Conservation (phyloP, 1,140 invertebrate genomes). For the Hyles euphorbiae region DNA sequence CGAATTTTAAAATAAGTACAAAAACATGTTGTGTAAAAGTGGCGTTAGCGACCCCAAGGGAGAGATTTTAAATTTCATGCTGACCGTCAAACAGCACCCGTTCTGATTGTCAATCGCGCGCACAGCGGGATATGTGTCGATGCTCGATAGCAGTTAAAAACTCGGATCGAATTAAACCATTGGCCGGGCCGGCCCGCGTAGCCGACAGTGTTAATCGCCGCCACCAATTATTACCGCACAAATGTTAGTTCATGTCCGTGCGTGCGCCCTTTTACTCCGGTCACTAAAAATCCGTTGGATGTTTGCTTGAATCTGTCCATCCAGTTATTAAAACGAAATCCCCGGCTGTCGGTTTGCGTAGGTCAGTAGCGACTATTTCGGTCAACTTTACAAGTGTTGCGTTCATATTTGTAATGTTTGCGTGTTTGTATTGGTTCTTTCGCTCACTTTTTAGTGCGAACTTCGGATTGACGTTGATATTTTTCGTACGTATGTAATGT, state of each 20-base stretch:
- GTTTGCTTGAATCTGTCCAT: conserved; percentile 18
- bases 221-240: conserved; percentile 31
- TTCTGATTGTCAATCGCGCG: conserved; percentile 27
- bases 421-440: too few relatives aligned
- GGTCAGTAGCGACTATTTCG: too few relatives aligned
- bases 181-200: conserved; percentile 8
- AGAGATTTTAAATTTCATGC: too few relatives aligned
- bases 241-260: conserved; percentile 26
- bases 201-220: conserved; percentile 26
- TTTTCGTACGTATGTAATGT: too few relatives aligned
- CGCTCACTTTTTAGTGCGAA: too few relatives aligned
- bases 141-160: conserved; percentile 25
- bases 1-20: too few relatives aligned
- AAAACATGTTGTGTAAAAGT: too few relatives aligned
- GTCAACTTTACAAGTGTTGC: too few relatives aligned
- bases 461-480: too few relatives aligned
- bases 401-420: too few relatives aligned
- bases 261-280: conserved; percentile 23
- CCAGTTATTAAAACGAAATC: conserved; percentile 27
- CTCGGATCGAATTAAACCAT: conserved; percentile 32
- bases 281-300: conserved; percentile 16
- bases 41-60: too few relatives aligned
- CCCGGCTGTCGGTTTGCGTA: not conserved
- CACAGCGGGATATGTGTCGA: conserved; percentile 15
- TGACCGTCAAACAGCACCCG: conserved; percentile 9